Evolutionary conservation across 1,140 invertebrate genomes (phyloP), one percentile per base, ranked within the genome.

Genomic region (Homalodisca vitripennis): DNA sequence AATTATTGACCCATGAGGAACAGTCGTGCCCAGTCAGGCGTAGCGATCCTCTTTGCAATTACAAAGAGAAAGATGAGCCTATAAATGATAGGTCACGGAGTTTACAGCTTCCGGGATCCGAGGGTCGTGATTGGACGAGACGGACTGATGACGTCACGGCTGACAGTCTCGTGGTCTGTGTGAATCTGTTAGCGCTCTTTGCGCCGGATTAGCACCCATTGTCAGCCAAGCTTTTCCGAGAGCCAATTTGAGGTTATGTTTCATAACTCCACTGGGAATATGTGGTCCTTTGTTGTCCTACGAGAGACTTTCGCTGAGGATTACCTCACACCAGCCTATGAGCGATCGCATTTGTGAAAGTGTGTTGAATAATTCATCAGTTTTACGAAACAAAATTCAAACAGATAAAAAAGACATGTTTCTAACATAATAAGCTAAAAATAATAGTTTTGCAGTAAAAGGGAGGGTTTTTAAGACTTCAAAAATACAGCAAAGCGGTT

Each of bases 41-140:
- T 53, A 24, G 13, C 13, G 12, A 14, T 53, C 48, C 48, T 53
- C 48, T 53, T 24, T 53, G 48, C 48, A 53, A 53, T 53, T 53
- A 53, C 48, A 53, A 53, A 53, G 48, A 53, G 48, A 53, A 22
- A 53, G 48, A 53, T 53, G 48, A 13, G 48, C 48, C 48, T 53
- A n/a, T 24, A 53, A 53, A 53, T 24, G 48, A 53, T 53, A 24
- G 48, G 12, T 53, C 48, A 53, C 48, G 12, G 22, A 24, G 48
- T 53, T 41, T 53, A 53, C 48, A 12, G 22, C 48, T 53, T 53
- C 48, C 48, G 48, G 48, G 48, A 53, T 14, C 22, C 48, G 48
- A 12, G 48, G 6, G 12, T 20, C 22, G 34, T 41, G 34, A 6
- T 6, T 10, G 34, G 17, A 10, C 6, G 34, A 17, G 6, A 6